Evolutionary conservation across 2,797 vertebrate genomes (phyloP).

Genomic region (Neolamprologus multifasciatus): DNA sequence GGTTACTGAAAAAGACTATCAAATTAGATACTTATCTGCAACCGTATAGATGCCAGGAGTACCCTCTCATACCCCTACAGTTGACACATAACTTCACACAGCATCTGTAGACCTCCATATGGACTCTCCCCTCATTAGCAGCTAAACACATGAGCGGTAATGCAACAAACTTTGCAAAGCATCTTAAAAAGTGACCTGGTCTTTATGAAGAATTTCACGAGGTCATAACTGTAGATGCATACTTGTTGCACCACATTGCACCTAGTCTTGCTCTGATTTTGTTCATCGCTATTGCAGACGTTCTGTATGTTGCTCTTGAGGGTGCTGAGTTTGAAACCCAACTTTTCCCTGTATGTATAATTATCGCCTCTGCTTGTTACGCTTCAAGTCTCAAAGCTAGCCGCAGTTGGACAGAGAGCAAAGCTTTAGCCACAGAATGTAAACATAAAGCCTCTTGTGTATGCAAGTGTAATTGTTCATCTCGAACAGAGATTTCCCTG

Average conservation of each 20-base stretch:
- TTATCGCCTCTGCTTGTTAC: constrained; percentile 20
- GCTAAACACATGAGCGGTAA: background rate
- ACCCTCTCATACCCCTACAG: background rate
- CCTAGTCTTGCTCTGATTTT: constrained; percentile 2
- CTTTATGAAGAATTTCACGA: background rate
- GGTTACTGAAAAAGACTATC: background rate
- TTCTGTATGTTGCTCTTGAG: background rate
- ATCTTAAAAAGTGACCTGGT: background rate
- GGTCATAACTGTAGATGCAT: background rate
- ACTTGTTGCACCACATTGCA: background rate
- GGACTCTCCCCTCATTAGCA: background rate
- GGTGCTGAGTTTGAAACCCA: constrained; percentile 5
- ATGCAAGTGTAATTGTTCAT: background rate
- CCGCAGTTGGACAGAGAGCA: constrained; percentile 1
- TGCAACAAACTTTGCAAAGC: background rate
- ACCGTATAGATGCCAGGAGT: background rate
- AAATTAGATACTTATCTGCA: background rate
- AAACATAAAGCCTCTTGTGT: constrained; percentile 14
- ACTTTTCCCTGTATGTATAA: constrained; percentile 15
- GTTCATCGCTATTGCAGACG: background rate
- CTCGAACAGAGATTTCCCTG: background rate
- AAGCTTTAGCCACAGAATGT: constrained; percentile 11
- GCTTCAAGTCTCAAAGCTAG: background rate
- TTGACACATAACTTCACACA: background rate
- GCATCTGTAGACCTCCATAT: background rate